phyloP scores from a whole-genome alignment of 2,113 vertebrate species.

The Heteronetta atricapilla region DNA sequence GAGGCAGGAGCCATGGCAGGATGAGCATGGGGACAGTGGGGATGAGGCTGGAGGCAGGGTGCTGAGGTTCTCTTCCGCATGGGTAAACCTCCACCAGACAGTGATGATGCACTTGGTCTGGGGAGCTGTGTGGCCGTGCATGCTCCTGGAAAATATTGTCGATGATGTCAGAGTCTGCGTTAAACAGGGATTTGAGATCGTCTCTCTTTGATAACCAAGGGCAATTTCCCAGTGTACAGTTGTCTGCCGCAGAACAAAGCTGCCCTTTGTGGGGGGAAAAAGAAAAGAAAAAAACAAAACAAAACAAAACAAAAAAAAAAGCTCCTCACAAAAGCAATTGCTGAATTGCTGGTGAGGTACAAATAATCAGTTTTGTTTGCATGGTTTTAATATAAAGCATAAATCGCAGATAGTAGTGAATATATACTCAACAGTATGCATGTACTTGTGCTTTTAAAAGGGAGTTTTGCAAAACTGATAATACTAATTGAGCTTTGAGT shows the following conservation, averaged over 20 bases:
- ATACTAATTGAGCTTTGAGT: background rate
- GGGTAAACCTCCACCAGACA: fast-evolving
- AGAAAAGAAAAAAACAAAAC: too few species aligned
- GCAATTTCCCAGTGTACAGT: background rate
- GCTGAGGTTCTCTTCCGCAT: background rate
- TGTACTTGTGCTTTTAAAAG: background rate
- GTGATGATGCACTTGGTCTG: fast-evolving
- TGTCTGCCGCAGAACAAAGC: background rate
- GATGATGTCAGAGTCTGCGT: fast-evolving
- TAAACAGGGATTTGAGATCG: background rate
- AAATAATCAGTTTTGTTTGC: background rate
- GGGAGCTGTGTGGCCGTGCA: fast-evolving
- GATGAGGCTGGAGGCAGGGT: background rate
- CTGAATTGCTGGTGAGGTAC: background rate
- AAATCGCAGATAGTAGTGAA: background rate
- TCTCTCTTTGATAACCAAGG: background rate
- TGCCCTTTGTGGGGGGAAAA: background rate
- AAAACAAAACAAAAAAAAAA: background rate
- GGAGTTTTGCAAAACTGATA: background rate
- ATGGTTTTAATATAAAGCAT: fast-evolving
- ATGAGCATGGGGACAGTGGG: background rate
- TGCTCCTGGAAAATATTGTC: background rate
- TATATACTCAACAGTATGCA: background rate
- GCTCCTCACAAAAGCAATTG: fast-evolving
- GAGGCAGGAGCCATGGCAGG: too few species aligned